Evolutionary conservation across 2,113 vertebrate species (phyloP), one percentile per base, ranked within the genome.

Genomic region (Halcyon senegalensis): DNA sequence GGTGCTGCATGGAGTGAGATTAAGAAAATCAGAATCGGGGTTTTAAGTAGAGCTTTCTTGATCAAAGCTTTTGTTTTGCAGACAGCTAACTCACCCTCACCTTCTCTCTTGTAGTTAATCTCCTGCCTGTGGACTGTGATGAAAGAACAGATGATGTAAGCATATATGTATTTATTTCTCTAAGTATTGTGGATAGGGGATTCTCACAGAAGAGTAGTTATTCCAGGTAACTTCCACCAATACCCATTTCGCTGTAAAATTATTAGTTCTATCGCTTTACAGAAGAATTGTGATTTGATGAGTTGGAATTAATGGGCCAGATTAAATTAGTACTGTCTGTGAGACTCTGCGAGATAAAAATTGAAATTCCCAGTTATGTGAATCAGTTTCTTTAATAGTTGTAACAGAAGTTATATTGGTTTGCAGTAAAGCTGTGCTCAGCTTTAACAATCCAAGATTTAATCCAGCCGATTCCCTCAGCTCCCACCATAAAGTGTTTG

Each of bases 41-140:
- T 94, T 82, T 67, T 53, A 78, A 76, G 73, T 41, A 25, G 41
- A 81, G 53, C 46, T 56, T 62, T 72, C 72, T 62, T 91, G 90
- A 87, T 94, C 79, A 88, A 85, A 91, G 81, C 89, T 76, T 74
- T 85, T 93, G 53, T 90, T 91, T 75, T 95, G 62, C 81, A 96
- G 84, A 35, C 77, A 74, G 43, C 89, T 97, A 96, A 97, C 84
- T 69, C 33, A 5, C 84, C 41, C 80, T 96, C 87, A 78, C 76
- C 76, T 97, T 96, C 93, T 98, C 81, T 94, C 87, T 97, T 68
- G 19, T 82, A 98, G 98, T 98, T 97, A 97, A 98, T 89, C 93
- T 98, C 55, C 88, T 98, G 96, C 94, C 98, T 51, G 87, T 98
- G 98, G 98, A 98, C 95, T 98, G 98, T 96, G 97, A 97, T 55